phyloP scores from a whole-genome alignment of 2,888 invertebrate species.

The Hypomecis atomaria region DNA sequence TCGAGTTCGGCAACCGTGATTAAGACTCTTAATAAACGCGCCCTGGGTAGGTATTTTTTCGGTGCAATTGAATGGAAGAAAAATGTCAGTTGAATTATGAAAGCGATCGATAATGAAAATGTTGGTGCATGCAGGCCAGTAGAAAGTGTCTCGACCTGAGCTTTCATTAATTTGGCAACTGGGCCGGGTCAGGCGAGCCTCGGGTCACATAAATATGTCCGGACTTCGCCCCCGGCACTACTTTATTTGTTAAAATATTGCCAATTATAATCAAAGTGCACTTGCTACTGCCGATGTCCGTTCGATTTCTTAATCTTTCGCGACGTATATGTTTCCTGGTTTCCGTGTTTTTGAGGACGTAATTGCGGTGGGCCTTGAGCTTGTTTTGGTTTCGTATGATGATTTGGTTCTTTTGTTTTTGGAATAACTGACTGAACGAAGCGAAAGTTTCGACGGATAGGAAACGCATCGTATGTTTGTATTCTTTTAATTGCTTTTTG shows the following conservation, averaged over 20 bases:
- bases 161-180: conserved; percentile 79
- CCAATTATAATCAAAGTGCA: conserved; percentile 77
- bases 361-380: conserved; percentile 46
- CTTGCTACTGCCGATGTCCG: conserved; percentile 62
- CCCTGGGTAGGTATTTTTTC: conserved; percentile 50
- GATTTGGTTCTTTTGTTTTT: conserved; percentile 40
- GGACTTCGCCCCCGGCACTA: conserved; percentile 74
- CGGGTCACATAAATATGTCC: conserved; percentile 80
- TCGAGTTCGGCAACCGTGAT: conserved; percentile 49
- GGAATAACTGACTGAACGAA: background rate
- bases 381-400: conserved; percentile 44
- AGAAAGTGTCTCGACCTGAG: conserved; percentile 82
- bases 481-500: too few relatives aligned
- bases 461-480: too few relatives aligned
- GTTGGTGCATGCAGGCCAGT: conserved; percentile 73
- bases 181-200: conserved; percentile 71
- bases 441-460: too few relatives aligned
- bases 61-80: conserved; percentile 74
- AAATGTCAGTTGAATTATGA: conserved; percentile 83
- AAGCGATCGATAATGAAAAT: conserved; percentile 82
- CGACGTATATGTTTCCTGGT: conserved; percentile 62
- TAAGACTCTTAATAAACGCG: conserved; percentile 57
- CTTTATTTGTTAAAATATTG: conserved; percentile 80
- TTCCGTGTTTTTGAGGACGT: conserved; percentile 53
- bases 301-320: conserved; percentile 75